These are phyloP conservation scores for Bambusicola thoracicus DNA, from an alignment of 2,113 vertebrate species.

Conservation along the genomic window DNA sequence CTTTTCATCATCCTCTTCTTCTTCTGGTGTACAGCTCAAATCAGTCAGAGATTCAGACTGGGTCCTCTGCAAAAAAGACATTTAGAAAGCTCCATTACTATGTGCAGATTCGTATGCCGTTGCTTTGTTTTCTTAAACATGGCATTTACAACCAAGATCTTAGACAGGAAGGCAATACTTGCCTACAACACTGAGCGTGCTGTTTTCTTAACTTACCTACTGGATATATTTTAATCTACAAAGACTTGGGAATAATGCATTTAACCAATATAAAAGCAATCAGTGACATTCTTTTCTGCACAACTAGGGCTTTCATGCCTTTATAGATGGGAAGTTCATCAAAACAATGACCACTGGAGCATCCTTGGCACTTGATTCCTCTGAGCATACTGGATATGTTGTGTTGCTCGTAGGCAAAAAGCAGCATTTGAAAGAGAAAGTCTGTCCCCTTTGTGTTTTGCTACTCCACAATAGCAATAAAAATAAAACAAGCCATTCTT, in stretches of 20 bases:
- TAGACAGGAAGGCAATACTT: background rate
- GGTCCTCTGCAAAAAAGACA: constrained; percentile 65
- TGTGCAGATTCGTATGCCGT: background rate
- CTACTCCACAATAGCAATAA: background rate
- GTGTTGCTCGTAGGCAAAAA: constrained; percentile 32
- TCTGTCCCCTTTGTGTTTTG: constrained; percentile 26
- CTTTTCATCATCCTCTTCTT: constrained; percentile 69
- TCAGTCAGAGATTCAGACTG: constrained; percentile 79
- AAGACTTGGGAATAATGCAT: background rate
- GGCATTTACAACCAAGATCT: background rate
- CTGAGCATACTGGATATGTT: constrained; percentile 19
- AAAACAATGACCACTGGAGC: constrained; percentile 13
- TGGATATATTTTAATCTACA: background rate
- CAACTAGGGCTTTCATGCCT: constrained; percentile 33
- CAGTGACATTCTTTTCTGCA: constrained; percentile 1
- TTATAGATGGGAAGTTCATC: constrained; percentile 31
- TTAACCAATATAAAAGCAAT: constrained; percentile 10
- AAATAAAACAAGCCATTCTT: constrained; percentile 41
- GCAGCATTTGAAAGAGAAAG: constrained; percentile 52
- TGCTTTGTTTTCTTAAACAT: background rate
- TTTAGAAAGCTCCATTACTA: background rate
- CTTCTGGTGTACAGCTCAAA: constrained; percentile 74
- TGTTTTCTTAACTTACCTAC: background rate
- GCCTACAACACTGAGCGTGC: background rate
- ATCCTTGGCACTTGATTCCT: constrained; percentile 15